phyloP scores from a whole-genome alignment of 2,888 invertebrate genomes.

The Dynastes tityus region DNA sequence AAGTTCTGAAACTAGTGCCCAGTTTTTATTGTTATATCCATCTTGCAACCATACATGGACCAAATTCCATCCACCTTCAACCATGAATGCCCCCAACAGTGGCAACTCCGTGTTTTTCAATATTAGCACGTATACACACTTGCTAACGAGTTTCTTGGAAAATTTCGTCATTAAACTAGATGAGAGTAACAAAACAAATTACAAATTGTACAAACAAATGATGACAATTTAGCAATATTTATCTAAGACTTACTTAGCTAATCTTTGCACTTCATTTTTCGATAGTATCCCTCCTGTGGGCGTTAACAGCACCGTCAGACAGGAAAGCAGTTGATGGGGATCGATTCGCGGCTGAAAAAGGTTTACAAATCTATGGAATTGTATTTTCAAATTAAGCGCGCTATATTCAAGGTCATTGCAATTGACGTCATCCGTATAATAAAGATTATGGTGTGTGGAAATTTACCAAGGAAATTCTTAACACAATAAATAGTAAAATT shows the following conservation, averaged over 20 bases:
- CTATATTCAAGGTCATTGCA: conserved; percentile 31
- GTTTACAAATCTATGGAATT: conserved; percentile 62
- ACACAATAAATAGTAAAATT: conserved; percentile 37
- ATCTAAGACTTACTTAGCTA: conserved; percentile 81
- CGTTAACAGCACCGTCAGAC: conserved; percentile 88
- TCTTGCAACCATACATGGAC: conserved; percentile 93
- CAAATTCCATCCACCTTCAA: conserved; percentile 92
- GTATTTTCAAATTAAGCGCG: conserved; percentile 24
- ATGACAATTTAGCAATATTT: conserved; percentile 1
- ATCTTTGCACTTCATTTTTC: conserved; percentile 87
- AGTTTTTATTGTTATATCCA: conserved; percentile 87
- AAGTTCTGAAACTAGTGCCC: conserved; percentile 90
- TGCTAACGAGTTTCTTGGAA: conserved; percentile 95
- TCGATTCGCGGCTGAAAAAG: conserved; percentile 91
- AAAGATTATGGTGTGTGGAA: background rate
- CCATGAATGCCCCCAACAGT: conserved; percentile 90
- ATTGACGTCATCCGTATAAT: conserved; percentile 41
- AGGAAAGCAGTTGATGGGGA: conserved; percentile 90
- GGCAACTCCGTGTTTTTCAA: conserved; percentile 89
- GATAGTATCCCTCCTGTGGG: conserved; percentile 91
- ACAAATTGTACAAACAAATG: too few species aligned
- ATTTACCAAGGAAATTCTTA: conserved; percentile 21
- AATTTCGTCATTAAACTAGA: conserved; percentile 95
- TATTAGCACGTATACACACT: conserved; percentile 95
- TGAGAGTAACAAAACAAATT: conserved; percentile 1